Percentiles rank a stretch among this genome's conserved stretches.
These are phyloP conservation scores for Lagocephalus sceleratus DNA, from an alignment of 2,797 vertebrate genomes.

Conservation along the genomic window DNA sequence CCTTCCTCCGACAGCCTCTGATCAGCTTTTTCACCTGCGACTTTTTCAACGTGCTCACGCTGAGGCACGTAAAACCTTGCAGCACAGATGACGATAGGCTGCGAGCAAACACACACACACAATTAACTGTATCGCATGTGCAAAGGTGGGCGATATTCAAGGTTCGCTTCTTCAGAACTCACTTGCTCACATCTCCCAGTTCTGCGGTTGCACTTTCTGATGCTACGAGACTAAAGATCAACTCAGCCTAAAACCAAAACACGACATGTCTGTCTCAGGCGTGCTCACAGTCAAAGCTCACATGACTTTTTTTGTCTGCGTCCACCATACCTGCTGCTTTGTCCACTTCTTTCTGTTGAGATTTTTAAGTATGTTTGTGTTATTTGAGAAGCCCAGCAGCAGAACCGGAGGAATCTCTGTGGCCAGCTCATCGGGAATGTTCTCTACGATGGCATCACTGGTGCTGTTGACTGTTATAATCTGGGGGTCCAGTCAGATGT, in stretches of 20 bases:
- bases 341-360: constrained; percentile 75
- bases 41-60: constrained; percentile 26
- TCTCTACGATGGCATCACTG: constrained; percentile 48
- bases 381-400: constrained; percentile 45
- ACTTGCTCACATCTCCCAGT: constrained; percentile 52
- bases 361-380: fast-evolving
- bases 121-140: too few relatives aligned
- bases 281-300: not conserved
- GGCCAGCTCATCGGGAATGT: constrained; percentile 66
- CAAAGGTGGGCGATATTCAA: not conserved
- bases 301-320: not conserved
- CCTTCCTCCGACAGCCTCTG: constrained; percentile 55
- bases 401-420: constrained; percentile 57
- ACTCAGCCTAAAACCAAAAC: constrained; percentile 49
- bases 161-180: constrained; percentile 24
- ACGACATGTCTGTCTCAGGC: not conserved
- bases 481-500: constrained; percentile 36
- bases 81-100: constrained; percentile 72
- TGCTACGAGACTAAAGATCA: constrained; percentile 65
- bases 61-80: constrained; percentile 75
- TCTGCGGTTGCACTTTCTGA: not conserved
- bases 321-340: constrained; percentile 58
- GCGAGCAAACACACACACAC: constrained; percentile 21
- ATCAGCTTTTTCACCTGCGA: constrained; percentile 56
- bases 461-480: constrained; percentile 48